Evolutionary conservation across 2,888 invertebrate species (phyloP), one percentile per base, ranked within the genome.

Genomic region (Palloptera scutellata): DNA sequence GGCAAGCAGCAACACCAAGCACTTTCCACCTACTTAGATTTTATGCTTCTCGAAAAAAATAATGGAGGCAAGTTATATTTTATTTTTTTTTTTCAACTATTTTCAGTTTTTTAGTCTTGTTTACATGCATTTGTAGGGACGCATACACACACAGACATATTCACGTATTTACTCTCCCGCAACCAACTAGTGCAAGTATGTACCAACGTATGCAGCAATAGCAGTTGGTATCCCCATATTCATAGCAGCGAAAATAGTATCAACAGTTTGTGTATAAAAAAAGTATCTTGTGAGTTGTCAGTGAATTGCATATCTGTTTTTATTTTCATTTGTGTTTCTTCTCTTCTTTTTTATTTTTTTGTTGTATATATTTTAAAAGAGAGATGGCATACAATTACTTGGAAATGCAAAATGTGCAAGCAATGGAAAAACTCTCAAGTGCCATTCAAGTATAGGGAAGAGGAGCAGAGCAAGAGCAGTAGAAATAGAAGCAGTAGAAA

Each of bases 1-100:
- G 41, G 68, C 41, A 70, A 64, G 17, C 15, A 15, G 48, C 48
- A 13, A 6, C 48, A n/a, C 48, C 30, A n/a, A 48, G 48, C 11
- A 15, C 15, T 48, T 48, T 48, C 48, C 48, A 48, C 48, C 48
- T 15, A 10, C 48, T 48, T 48, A 15, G 15, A 13, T 10, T 15
- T 30, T 4, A 30, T 30, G 30, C 6, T 30, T 30, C 6, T 30
- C 30, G 2, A 30, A 30, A 30, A 30, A 30, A 30, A 48, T 5
- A 48, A 13, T 15, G 48, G 2, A n/a, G 48, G 13, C 9, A 48
- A 48, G 48, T 48, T 48, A 10, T 15, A 48, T 15, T n/a, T 48
- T 45, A 45, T 13, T 4, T 48, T 10, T 48, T 8, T 48, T 48
- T 48, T n/a, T 11, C 11, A 48, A 48, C 13, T 48, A 48, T 48